Base-by-base conservation (phyloP, 1,140 invertebrate genomes). In the Drosophila tristis region DNA sequence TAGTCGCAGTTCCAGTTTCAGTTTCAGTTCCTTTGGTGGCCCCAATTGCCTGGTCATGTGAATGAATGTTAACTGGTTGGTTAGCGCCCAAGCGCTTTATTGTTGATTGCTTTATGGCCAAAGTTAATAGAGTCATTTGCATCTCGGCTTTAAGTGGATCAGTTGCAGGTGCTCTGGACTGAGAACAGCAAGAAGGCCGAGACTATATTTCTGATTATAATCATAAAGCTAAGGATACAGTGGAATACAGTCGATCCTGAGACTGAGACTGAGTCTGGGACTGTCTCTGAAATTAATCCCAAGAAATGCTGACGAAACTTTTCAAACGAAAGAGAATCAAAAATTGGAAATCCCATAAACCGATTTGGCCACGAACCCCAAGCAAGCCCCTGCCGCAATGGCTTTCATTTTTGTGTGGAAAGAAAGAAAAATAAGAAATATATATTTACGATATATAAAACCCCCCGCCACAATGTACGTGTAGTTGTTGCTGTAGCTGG, bases 121-220 rank as follows among this genome's bases (percentile, higher is more conserved):
- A 79, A 87, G 82, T 86, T 90, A 90, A 90, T 90, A 90, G 90
- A 90, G 75, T 74, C 81, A 90, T 90, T 90, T 90, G 80, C 86
- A 90, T 90, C 78, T 74, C 26, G 66, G 78, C 70, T 74, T 72
- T 86, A 86, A 86, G 82, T 86, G 68, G 66, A 71, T 82, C 67
- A 68, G 56, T 65, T 49, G 16, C 50, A 73, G 56, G 50, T 49
- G 26, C 15, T 11, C 59, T 23, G 42, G 55, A 57, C 62, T 64
- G 42, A 11, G 26, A 44, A 31, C 43, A 31, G 11, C n/a, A 29
- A 43, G 25, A 47, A 44, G 39, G 45, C 47, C 23, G 25, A 9
- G 23, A 56, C 20, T 20, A 29, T 43, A 47, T 42, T 31, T 50
- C 16, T 35, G 25, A 43, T 42, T 70, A 39, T 13, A 13, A 11